Evolutionary conservation across 2,113 vertebrate species (phyloP).

Genomic region (Menidia beryllina): DNA sequence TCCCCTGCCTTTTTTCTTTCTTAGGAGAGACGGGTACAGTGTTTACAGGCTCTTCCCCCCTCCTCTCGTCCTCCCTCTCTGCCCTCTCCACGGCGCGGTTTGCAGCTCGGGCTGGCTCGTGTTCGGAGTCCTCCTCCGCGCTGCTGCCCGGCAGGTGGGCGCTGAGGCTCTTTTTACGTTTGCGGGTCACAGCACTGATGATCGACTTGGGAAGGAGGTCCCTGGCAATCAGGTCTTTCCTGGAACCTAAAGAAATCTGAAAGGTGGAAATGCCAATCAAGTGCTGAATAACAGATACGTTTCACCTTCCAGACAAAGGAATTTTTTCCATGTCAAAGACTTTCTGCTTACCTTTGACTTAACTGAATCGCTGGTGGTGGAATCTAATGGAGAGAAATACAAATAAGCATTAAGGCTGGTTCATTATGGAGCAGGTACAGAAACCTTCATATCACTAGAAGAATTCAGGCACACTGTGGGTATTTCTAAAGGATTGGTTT

Average conservation of each 20-base stretch:
- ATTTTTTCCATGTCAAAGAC: background rate
- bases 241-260: slow-evolving; percentile 85
- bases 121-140: slow-evolving; percentile 90
- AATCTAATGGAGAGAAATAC: slow-evolving; percentile 80
- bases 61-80: slow-evolving; percentile 28
- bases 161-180: slow-evolving; percentile 89
- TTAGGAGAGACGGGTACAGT: slow-evolving; percentile 4
- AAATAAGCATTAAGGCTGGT: background rate
- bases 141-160: slow-evolving; percentile 84
- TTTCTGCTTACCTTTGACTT: slow-evolving; percentile 89
- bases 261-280: slow-evolving; percentile 8
- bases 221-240: slow-evolving; percentile 85
- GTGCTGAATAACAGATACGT: background rate
- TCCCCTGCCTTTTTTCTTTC: slow-evolving; percentile 30
- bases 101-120: slow-evolving; percentile 81
- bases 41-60: slow-evolving; percentile 35
- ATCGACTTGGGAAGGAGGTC: slow-evolving; percentile 91
- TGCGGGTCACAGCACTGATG: slow-evolving; percentile 88
- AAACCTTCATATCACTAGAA: too few species aligned
- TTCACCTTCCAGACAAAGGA: background rate
- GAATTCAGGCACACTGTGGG: too few species aligned
- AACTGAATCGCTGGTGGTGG: slow-evolving; percentile 88
- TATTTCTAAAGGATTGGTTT: too few species aligned
- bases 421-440: too few species aligned
- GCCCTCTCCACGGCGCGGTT: slow-evolving; percentile 57